Base-by-base conservation (phyloP, 2,888 invertebrate species). In the Zaprionus bogoriensis region DNA sequence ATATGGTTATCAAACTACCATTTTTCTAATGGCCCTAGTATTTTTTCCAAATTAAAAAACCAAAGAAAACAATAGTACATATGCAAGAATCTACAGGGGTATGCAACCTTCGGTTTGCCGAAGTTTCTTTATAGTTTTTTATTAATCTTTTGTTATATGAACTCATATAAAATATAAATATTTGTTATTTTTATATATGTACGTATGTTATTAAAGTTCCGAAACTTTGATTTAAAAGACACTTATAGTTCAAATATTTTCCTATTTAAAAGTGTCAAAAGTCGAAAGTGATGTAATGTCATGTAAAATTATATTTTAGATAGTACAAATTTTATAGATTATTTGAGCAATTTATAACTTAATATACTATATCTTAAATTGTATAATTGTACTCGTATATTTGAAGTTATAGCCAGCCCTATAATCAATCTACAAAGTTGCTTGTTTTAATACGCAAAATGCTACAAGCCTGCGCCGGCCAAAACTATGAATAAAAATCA, bases 381-480 rank as follows among this genome's bases (percentile, higher is more conserved):
- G 77, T 84, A 80, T 63, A 81, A 80, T 60, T 67, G 68, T 78
- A 79, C 62, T 74, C 81, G 77, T 79, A 80, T 80, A 71, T 77
- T 81, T 83, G 77, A 81, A 81, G 80, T 74, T 81, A 80, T 81
- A 81, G 84, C 80, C 80, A 81, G 84, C 84, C 75, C 71, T 75
- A 75, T 73, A 76, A 70, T 67, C 74, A 51, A 77, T 67, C 74
- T 74, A 58, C 74, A 70, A 73, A 70, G 77, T 79, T 80, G 77
- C 79, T 82, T 82, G 74, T 76, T 77, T 80, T 76, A 78, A 76
- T 80, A 84, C 81, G 78, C 78, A 81, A 81, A 81, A 85, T 77
- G 88, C 87, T 88, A 88, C 88, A 79, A 79, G 79, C 71, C 87
- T 88, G 88, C 76, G 88, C 88, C 88, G 88, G 88, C 88, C 88